Conservation (phyloP, 2,888 invertebrate species). For the Phalera bucephala region DNA sequence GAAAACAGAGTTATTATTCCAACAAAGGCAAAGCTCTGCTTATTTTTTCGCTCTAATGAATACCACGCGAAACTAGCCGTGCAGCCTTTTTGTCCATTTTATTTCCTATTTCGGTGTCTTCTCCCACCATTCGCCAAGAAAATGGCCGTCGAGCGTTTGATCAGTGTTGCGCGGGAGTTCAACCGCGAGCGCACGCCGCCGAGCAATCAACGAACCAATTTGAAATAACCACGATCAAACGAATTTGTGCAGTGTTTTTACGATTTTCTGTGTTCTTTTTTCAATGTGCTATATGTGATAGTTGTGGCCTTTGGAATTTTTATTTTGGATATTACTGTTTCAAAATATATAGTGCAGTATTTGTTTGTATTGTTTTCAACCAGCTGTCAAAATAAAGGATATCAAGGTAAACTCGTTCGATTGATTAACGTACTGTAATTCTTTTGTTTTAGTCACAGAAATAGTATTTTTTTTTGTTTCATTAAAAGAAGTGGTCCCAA, state of each 20-base stretch:
- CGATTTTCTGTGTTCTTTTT: conserved; percentile 18
- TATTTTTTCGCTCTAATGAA: conserved; percentile 29
- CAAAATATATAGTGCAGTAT: conserved; percentile 27
- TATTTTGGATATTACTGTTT: not conserved
- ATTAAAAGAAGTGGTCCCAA: no score
- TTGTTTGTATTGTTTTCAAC: conserved; percentile 61
- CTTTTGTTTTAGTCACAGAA: conserved; percentile 27
- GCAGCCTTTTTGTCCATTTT: conserved; percentile 61
- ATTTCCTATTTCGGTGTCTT: conserved; percentile 63
- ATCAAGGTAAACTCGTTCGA: conserved; percentile 60
- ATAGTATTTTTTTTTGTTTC: not conserved
- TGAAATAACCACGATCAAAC: conserved; percentile 35
- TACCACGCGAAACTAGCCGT: conserved; percentile 30
- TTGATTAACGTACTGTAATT: conserved; percentile 42
- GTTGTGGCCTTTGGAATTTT: conserved; percentile 7
- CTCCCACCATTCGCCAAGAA: conserved; percentile 67
- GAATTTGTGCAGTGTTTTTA: conserved; percentile 34
- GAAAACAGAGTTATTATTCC: no score
- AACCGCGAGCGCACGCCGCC: conserved; percentile 62
- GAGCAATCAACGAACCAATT: conserved; percentile 27
- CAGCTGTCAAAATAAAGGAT: conserved; percentile 73
- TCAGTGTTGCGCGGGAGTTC: conserved; percentile 68
- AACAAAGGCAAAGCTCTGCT: conserved; percentile 12
- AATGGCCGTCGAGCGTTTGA: conserved; percentile 54
- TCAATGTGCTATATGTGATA: conserved; percentile 6